Evolutionary conservation across 2,797 vertebrate species (phyloP), one percentile per base, ranked within the genome.

Genomic region (Tinamus major): DNA sequence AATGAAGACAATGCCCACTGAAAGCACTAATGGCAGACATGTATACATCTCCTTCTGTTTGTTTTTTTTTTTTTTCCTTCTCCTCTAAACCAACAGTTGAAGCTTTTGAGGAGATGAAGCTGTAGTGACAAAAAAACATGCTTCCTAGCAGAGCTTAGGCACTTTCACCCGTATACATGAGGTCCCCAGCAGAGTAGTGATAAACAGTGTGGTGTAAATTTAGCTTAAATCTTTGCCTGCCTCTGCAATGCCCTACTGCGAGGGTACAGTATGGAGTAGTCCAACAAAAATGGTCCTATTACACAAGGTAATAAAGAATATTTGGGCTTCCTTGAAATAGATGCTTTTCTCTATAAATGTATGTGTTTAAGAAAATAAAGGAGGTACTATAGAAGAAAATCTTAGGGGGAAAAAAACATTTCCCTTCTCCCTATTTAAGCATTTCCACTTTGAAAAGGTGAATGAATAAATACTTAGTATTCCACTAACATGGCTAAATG

Each of bases 31-130:
- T 23, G 20, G 65, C 70, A 64, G n/a, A 46, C 0, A 48, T 41
- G 17, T 1, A 18, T 2, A 26, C 0, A 1, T 2, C 10, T 6
- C 10, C 15, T 11, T 14, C 3, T 41, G 12, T 41, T 13, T 13
- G 12, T 41, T 7, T 42, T 83, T 80, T 70, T 65, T 65, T 6
- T 51, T 49, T 46, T 46, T 48, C 20, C 20, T 21, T 24, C 23
- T 21, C 48, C 23, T 26, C n/a, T 56, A 65, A 65, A 37, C 3
- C 55, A 70, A 80, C 0, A 6, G 37, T 33, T 77, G 27, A 78
- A 68, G 31, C 63, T 39, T 14, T 51, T 56, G 18, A 68, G 29
- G 1, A 87, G 44, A 69, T 23, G 12, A 12, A 71, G 33, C 10
- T 20, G n/a, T 6, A 20, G 55, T 49, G 67, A 70, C 53, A 81